A percentile compares a stretch with the other conserved stretches of the same genome.
phyloP scores from a whole-genome alignment of 2,797 vertebrate species.

The Argentina silus region DNA sequence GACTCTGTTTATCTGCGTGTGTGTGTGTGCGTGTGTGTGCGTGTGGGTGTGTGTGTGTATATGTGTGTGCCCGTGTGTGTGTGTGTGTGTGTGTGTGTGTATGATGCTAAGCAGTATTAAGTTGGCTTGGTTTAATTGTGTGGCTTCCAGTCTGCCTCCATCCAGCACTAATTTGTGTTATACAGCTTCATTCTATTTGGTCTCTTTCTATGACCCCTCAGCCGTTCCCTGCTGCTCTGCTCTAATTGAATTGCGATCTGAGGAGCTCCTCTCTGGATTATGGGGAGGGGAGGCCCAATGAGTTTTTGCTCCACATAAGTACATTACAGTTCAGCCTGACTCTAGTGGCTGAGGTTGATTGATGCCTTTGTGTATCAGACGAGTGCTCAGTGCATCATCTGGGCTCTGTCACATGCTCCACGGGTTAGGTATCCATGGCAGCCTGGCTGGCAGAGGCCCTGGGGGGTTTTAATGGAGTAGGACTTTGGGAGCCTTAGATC shows the following conservation, averaged over 20 bases:
- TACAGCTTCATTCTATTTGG: neutral
- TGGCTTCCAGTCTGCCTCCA: neutral
- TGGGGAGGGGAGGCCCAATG: neutral
- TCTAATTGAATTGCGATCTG: conserved; percentile 9
- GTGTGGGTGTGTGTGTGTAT: too few species aligned
- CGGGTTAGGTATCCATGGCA: conserved; percentile 1
- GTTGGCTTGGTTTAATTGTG: neutral
- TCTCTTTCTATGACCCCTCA: too few species aligned
- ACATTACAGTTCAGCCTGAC: neutral
- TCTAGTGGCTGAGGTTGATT: neutral
- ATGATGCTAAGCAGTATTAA: neutral
- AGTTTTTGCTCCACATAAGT: neutral
- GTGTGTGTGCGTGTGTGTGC: neutral
- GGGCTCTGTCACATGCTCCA: neutral
- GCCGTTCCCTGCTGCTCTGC: neutral
- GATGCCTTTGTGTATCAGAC: neutral
- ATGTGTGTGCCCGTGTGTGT: neutral
- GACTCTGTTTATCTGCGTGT: neutral
- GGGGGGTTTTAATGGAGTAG: neutral
- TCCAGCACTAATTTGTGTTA: neutral
- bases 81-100: neutral
- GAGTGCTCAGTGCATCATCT: neutral
- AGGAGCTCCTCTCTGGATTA: neutral
- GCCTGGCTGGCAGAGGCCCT: neutral
- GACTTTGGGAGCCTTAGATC: neutral